phyloP scores from a whole-genome alignment of 2,113 vertebrate genomes.

The Tinamus guttatus region DNA sequence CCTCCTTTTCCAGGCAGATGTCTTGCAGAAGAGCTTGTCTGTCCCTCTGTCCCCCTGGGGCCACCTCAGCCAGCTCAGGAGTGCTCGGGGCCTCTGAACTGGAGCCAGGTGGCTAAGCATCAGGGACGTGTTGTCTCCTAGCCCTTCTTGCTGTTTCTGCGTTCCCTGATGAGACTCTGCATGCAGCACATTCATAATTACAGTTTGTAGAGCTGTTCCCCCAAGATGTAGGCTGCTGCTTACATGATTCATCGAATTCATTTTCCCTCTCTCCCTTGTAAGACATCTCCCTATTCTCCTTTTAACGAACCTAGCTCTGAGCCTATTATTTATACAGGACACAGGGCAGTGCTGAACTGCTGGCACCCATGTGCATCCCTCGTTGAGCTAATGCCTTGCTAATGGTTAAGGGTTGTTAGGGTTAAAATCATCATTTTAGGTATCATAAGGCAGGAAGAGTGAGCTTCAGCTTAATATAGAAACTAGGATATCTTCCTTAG shows the following conservation, averaged over 20 bases:
- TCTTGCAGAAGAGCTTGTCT: not conserved
- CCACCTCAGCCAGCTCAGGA: not conserved
- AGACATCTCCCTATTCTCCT: slow-evolving; percentile 9
- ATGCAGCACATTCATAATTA: slow-evolving; percentile 32
- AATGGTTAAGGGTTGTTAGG: slow-evolving; percentile 24
- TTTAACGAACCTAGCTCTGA: slow-evolving; percentile 25
- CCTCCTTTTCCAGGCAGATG: not conserved
- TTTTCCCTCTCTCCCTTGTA: slow-evolving; percentile 49
- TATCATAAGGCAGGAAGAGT: not conserved
- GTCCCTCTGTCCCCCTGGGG: not conserved
- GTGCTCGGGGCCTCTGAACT: not conserved
- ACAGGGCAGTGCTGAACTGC: not conserved
- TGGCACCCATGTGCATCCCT: not conserved
- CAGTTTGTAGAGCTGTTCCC: slow-evolving; percentile 5
- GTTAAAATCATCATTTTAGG: slow-evolving; percentile 29
- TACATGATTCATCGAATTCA: slow-evolving; percentile 45
- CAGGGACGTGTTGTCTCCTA: not conserved
- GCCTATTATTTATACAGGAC: slow-evolving; percentile 16
- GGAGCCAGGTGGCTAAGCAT: not conserved
- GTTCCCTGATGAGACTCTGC: not conserved
- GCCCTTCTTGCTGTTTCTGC: not conserved
- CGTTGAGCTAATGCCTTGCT: slow-evolving; percentile 23
- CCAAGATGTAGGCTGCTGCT: slow-evolving; percentile 45
- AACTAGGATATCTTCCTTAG: not conserved
- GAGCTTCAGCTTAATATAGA: not conserved